Evolutionary conservation across 2,888 invertebrate genomes (phyloP).

Genomic region (Plagiodera versicolora): DNA sequence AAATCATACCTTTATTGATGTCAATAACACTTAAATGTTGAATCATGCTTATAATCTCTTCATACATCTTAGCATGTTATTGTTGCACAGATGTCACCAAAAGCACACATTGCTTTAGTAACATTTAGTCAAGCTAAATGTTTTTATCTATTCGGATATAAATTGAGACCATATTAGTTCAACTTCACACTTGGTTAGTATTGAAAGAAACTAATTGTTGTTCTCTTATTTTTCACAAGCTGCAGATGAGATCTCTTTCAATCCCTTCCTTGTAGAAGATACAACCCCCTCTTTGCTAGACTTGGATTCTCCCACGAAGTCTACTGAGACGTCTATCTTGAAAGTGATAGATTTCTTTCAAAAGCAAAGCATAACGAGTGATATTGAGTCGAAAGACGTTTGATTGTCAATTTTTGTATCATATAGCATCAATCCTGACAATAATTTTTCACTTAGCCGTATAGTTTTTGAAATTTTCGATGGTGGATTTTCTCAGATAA

Average conservation of each 20-base stretch:
- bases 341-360: conserved; percentile 53
- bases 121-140: background rate
- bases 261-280: conserved; percentile 53
- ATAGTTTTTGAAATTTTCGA: conserved; percentile 29
- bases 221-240: conserved; percentile 48
- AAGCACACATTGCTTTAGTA: background rate
- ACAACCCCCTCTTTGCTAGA: conserved; percentile 46
- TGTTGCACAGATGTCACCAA: conserved; percentile 31
- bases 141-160: too few relatives aligned
- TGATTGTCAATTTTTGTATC: conserved; percentile 18
- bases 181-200: too few relatives aligned
- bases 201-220: background rate
- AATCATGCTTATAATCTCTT: conserved; percentile 11
- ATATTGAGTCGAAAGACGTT: conserved; percentile 17
- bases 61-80: conserved; percentile 30
- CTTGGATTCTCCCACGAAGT: conserved; percentile 43
- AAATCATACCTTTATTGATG: conserved; percentile 3
- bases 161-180: too few relatives aligned
- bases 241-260: conserved; percentile 51
- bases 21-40: conserved; percentile 10
- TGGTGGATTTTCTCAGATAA: conserved; percentile 44
- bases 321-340: conserved; percentile 43
- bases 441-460: conserved; percentile 25
- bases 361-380: conserved; percentile 33
- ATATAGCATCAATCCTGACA: conserved; percentile 24